These are phyloP conservation scores for Scomber colias DNA, from an alignment of 2,113 vertebrate genomes.

Conservation along the genomic window DNA sequence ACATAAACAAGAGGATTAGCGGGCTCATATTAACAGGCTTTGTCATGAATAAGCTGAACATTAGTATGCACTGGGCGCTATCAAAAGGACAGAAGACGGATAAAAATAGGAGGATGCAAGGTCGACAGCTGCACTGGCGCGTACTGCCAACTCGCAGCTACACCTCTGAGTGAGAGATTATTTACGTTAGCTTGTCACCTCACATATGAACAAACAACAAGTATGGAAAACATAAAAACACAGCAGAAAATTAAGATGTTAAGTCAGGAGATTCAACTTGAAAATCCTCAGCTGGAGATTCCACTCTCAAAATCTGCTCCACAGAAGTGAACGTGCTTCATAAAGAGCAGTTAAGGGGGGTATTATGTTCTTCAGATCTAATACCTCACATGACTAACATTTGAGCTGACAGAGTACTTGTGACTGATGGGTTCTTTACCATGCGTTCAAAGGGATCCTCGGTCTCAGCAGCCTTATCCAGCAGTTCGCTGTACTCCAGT, in stretches of 20 bases:
- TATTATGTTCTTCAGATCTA: too few relatives aligned
- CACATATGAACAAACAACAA: not conserved
- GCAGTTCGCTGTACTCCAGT: conserved; percentile 97
- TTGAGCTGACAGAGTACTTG: too few relatives aligned
- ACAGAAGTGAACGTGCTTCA: not conserved
- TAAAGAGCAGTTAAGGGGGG: not conserved
- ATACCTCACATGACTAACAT: not conserved
- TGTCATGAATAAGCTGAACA: conserved; percentile 20
- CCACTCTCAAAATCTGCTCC: not conserved
- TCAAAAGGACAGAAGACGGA: conserved; percentile 17
- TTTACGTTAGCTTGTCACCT: conserved; percentile 28
- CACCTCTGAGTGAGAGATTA: conserved; percentile 12
- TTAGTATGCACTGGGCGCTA: conserved; percentile 26
- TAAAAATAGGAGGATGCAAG: conserved; percentile 31
- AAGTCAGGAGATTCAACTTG: not conserved
- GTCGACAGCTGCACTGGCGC: conserved; percentile 33
- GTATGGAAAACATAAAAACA: not conserved
- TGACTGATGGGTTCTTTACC: conserved; percentile 81
- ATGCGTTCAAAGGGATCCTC: conserved; percentile 96
- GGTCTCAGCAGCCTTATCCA: conserved; percentile 96
- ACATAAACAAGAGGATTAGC: conserved; percentile 27
- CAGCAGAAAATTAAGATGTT: not conserved
- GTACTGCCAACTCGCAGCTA: not conserved
- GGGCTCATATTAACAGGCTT: conserved; percentile 15
- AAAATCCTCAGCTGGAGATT: not conserved